These are phyloP conservation scores for Sarcophilus harrisii DNA, from an alignment of 2,797 vertebrate species.

Conservation along the genomic window DNA sequence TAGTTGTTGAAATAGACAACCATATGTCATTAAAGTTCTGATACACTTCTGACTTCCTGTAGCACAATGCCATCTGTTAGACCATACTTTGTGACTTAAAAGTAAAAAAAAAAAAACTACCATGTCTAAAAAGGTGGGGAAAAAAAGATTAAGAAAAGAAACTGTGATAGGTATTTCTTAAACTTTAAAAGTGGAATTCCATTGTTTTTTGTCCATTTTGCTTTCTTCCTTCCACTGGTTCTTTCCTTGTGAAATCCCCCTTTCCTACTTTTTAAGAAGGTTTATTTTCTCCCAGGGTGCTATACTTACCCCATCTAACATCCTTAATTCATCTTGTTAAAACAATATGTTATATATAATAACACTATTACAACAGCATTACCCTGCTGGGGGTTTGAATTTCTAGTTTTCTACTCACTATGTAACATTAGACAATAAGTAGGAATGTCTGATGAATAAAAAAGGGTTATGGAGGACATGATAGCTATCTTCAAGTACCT, in stretches of 20 bases:
- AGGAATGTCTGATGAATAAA: neutral
- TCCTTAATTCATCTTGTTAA: conserved; percentile 26
- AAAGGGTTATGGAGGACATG: neutral
- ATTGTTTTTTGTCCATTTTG: conserved; percentile 10
- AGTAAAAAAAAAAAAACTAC: neutral
- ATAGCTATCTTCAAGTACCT: neutral
- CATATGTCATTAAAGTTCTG: neutral
- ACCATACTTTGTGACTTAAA: neutral
- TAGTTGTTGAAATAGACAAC: neutral
- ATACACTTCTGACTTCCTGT: neutral
- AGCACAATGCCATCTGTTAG: neutral
- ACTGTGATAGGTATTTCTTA: conserved; percentile 9
- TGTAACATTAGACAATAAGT: neutral
- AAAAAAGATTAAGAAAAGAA: neutral
- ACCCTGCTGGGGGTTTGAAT: neutral
- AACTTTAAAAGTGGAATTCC: conserved; percentile 31
- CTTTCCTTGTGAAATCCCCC: neutral
- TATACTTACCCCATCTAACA: conserved; percentile 24
- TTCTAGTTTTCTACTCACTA: neutral
- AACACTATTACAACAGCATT: neutral
- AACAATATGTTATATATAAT: neutral
- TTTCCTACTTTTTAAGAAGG: conserved; percentile 4
- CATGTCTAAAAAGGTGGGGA: neutral
- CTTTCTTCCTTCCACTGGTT: neutral
- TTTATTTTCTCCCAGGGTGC: conserved; percentile 27